Base-by-base conservation (phyloP, 2,113 vertebrate species). In the Atractosteus spatula region DNA sequence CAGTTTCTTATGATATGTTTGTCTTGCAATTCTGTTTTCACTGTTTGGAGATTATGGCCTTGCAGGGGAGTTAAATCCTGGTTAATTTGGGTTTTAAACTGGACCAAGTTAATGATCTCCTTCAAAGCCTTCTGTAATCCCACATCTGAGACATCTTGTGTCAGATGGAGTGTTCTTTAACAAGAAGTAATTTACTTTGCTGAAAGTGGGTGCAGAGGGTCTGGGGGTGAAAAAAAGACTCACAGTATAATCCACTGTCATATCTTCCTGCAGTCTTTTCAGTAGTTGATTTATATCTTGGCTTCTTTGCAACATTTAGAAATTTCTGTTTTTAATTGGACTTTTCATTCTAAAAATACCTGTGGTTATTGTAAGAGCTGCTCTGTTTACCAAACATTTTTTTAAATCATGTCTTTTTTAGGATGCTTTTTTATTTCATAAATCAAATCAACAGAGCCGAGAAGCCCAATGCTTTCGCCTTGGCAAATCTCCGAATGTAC, bases 41-140 rank as follows among this genome's bases (percentile, higher is more conserved):
- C 83, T 70, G 10, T 74, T 81, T 75, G 81, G 83, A 88, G 85
- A 89, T 91, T 89, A 89, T 69, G 88, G 80, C 81, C 76, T 79
- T 85, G 79, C 81, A 76, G 63, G 59, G 80, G 82, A 78, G 75
- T 81, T 86, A 89, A 86, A 70, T 85, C 83, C 74, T 79, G 74
- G 83, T 85, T 91, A 81, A 89, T 87, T 89, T 87, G 86, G 87
- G 88, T 77, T 87, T 85, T 82, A 84, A 83, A 80, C 82, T 88
- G 72, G 80, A 85, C 81, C 81, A 82, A 87, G 83, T 86, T 89
- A 90, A 84, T 82, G 83, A 88, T 85, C 82, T 79, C 82, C 81
- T 82, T 82, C 78, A 77, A 67, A 76, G 79, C 51, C 77, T 66
- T 75, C 69, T 81, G 47, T 91, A 89, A 91, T 91, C 85, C 87